Evolutionary conservation across 2,797 vertebrate genomes (phyloP), one percentile per base, ranked within the genome.

Genomic region (Chromis chromis): DNA sequence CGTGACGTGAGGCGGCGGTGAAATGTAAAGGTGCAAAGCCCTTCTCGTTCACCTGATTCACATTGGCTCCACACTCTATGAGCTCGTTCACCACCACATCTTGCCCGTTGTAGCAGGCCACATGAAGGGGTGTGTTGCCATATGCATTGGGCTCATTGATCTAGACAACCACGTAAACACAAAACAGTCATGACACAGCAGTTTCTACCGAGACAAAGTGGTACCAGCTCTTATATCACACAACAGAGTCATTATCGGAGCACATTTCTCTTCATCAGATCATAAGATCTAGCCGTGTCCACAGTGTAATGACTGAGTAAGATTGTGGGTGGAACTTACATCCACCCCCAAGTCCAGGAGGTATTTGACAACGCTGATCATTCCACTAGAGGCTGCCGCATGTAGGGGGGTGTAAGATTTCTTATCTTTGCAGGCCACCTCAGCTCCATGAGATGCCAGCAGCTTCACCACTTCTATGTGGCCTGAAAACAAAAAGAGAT

Each of bases 101-200:
- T 90, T 99, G 98, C 21, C 98, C 98, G 7, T 99, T 99, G 89
- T 98, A 99, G 90, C 98, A 99, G 83, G 97, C 98, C 85, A 99
- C 96, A 0, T 99, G 98, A 62, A 99, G 96, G 21, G 98, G 95
- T 1, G 97, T 98, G 93, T 99, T 99, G 63, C 98, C 97, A 70
- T 97, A 99, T 2, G 96, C 95, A 69, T 99, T 99, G 58, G 96
- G 96, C 88, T 99, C 97, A n/a, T 99, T 98, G 89, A 99, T 99
- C 98, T 99, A 27, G 36, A 78, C 2, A 12, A 8, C 46, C 3
- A 46, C 19, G 40, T 1, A 24, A 79, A 64, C 13, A 53, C 11
- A 10, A 10, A 59, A 14, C 1, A 21, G 22, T 17, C 19, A 68
- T 39, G 3, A 44, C 25, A 16, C 1, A 16, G 2, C 9, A 1